A percentile compares a stretch with the other conserved stretches of the same genome.
phyloP scores from a whole-genome alignment of 2,797 vertebrate genomes.

The Halcyon leucocephala region DNA sequence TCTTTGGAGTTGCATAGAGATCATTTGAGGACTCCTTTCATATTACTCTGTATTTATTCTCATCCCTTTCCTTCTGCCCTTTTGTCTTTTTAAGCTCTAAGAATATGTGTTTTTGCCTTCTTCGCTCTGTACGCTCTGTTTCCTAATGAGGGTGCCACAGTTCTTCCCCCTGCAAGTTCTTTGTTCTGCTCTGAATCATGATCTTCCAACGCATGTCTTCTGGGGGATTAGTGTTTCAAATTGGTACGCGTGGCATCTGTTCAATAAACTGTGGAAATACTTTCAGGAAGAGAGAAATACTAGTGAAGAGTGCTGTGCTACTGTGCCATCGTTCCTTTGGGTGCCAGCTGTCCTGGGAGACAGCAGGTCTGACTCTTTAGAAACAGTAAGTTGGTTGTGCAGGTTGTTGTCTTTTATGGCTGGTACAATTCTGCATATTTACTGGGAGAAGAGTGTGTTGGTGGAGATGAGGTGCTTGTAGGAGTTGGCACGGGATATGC shows the following conservation, averaged over 20 bases:
- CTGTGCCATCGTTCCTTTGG: neutral
- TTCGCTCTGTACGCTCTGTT: neutral
- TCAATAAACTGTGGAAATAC: neutral
- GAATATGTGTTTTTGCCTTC: neutral
- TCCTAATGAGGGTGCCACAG: neutral
- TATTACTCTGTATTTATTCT: neutral
- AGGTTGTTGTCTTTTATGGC: neutral
- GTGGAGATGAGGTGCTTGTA: neutral
- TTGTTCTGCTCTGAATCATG: slow-evolving; percentile 15
- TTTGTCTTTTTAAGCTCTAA: neutral
- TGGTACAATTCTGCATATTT: neutral
- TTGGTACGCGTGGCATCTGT: neutral
- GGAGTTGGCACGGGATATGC: neutral
- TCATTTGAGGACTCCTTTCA: neutral
- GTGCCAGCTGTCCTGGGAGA: neutral
- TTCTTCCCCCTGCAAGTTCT: neutral
- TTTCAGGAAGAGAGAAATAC: neutral
- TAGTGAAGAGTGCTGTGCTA: fast-evolving
- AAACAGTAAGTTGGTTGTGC: neutral
- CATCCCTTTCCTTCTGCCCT: neutral
- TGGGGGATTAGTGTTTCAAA: slow-evolving; percentile 13
- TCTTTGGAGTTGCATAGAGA: neutral
- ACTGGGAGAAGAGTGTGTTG: neutral
- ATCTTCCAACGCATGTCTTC: neutral
- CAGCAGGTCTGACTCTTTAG: fast-evolving